Base-by-base conservation (phyloP, 2,888 invertebrate genomes). In the Xylophagus ater region DNA sequence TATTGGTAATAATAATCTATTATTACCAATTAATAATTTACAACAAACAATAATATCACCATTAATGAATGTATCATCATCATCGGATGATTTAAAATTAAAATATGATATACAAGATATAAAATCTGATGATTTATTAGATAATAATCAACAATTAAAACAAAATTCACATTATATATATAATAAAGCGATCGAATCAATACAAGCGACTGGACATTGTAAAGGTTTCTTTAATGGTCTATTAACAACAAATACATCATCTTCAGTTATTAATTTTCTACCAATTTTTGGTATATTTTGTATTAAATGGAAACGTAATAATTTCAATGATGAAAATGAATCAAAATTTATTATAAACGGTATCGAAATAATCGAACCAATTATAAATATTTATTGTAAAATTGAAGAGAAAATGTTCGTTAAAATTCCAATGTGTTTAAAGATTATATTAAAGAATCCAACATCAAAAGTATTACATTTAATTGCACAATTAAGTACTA, bases 361-460 rank as follows among this genome's bases (percentile, higher is more conserved):
- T 3, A 41, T 62, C 31, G 58, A 61, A 3, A 57, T 65, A 17
- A 54, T 53, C 21, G 60, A 64, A 33, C 62, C 65, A 17, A 58
- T 62, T 4, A 45, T 65, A 9, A 65, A 65, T 46, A 59, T 65
- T 34, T 63, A 65, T 46, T 65, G 64, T 46, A 56, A 58, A 21
- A 60, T 65, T 14, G 61, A 64, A 45, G 61, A 65, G 45, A 62
- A 61, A 51, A 60, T 65, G 58, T 65, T 61, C 37, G 65, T 65
- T 4, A 62, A 63, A 50, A 59, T 62, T 53, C 61, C 65, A 29
- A 59, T 65, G 57, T 59, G 62, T 3, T 55, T 63, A 5, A 61
- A 59, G 46, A 59, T 65, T 45, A 55, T 61, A 18, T 51, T 65
- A 1, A 62, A 58, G 41, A 65, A 65, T 53, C 60, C 65, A 25